phyloP scores from a whole-genome alignment of 2,113 vertebrate species.

The Poicephalus meyeri region DNA sequence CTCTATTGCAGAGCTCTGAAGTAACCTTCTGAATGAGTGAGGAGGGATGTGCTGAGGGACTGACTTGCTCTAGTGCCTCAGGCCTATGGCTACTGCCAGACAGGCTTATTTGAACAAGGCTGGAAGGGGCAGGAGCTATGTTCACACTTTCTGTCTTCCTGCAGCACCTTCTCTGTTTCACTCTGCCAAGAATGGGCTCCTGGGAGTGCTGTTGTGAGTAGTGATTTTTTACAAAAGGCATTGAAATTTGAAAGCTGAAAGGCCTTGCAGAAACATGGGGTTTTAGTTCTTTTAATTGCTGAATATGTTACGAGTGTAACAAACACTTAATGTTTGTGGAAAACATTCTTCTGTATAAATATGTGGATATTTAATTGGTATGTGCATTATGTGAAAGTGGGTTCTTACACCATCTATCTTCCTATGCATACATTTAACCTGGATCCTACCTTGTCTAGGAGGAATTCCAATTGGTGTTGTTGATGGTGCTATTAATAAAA shows the following conservation, averaged over 20 bases:
- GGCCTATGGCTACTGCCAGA: constrained; percentile 19
- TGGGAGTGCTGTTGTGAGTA: not conserved
- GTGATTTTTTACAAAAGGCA: not conserved
- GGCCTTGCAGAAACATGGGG: not conserved
- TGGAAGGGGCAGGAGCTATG: not conserved
- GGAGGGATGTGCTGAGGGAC: not conserved
- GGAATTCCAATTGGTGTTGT: constrained; percentile 2
- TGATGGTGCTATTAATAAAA: constrained; percentile 33
- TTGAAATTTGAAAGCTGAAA: not conserved
- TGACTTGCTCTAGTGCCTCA: not conserved
- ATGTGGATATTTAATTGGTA: not conserved
- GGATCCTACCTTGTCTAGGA: constrained; percentile 5
- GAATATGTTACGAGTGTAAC: accelerated
- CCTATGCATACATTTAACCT: not conserved
- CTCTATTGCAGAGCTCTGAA: not conserved
- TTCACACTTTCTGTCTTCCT: not conserved
- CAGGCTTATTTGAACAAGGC: constrained; percentile 10
- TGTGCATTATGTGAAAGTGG: not conserved
- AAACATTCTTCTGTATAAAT: not conserved
- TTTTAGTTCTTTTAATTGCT: not conserved
- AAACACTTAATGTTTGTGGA: not conserved
- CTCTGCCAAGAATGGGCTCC: constrained; percentile 7
- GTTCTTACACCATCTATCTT: not conserved
- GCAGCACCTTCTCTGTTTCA: constrained; percentile 5
- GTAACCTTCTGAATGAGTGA: not conserved